Base-by-base conservation (phyloP, 2,888 invertebrate species). In the Microdon myrmicae region DNA sequence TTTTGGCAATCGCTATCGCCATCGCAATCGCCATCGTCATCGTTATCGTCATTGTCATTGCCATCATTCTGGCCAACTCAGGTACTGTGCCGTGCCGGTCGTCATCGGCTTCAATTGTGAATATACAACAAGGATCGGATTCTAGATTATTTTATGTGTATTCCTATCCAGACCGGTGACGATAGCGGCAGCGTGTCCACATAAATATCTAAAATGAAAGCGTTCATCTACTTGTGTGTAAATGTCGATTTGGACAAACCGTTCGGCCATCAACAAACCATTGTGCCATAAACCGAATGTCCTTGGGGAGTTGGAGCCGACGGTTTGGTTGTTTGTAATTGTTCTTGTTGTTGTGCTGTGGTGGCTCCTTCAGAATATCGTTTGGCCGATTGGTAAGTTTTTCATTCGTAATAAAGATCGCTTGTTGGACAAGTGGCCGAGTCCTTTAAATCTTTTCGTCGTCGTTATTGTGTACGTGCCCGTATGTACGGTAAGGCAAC, bases 101-200 rank as follows among this genome's bases (percentile, higher is more conserved):
- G 31, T 22, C 38, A 19, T 39, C 19, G 45, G 22, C 13, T 37
- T 64, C 53, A 47, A 58, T 51, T 64, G 64, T 58, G 56, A 53
- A 64, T 45, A 47, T 45, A 51, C 58, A 43, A 64, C 51, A 58
- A 58, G 64, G 45, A 64, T 41, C 45, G 39, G 51, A 61, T 64
- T 64, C 56, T 28, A 51, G 47, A 54, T 28, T 55, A 43, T 48
- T 54, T 38, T 54, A 34, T 53, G 29, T 59, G 34, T n/a, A n/a
- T 51, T 34, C 32, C 44, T 58, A n/a, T n/a, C n/a, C n/a, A n/a
- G n/a, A n/a, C n/a, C n/a, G n/a, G n/a, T n/a, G 51, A 39, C 44
- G 38, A 32, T 19, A 41, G 26, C 19, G 43, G 44, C 44, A 44
- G 44, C 51, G 28, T 44, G 58, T 31, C 34, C 28, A 35, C 31